Evolutionary conservation across 1,140 invertebrate genomes (phyloP).

Genomic region (Dufourea novaeangliae): DNA sequence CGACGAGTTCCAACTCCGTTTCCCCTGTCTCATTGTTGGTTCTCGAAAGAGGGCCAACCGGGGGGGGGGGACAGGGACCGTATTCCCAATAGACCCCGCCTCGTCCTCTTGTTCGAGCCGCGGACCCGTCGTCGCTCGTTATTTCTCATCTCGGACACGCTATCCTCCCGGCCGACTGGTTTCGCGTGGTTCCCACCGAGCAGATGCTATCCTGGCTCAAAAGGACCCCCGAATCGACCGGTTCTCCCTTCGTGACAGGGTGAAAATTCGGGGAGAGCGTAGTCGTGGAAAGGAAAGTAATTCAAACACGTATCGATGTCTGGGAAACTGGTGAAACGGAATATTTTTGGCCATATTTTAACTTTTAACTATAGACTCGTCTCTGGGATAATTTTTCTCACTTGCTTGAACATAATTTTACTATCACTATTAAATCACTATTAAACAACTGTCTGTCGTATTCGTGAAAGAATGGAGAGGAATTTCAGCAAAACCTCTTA

Average conservation of each 20-base stretch:
- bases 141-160: background rate
- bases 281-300: background rate
- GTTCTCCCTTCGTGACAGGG: background rate
- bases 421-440: no score
- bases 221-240: conserved; percentile 33
- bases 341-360: no score
- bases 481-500: no score
- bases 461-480: no score
- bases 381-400: no score
- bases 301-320: background rate
- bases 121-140: background rate
- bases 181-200: conserved; percentile 37
- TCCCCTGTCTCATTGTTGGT: background rate
- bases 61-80: background rate
- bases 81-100: background rate
- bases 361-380: no score
- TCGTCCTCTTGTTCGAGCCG: background rate
- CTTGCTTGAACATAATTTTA: no score
- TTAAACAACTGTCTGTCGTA: no score
- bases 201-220: conserved; percentile 35
- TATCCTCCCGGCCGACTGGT: conserved; percentile 51
- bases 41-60: background rate
- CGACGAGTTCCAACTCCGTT: conserved; percentile 9
- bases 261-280: conserved; percentile 3
- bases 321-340: background rate